These are phyloP conservation scores for Erpetoichthys calabaricus DNA, from an alignment of 2,797 vertebrate genomes.

Conservation along the genomic window DNA sequence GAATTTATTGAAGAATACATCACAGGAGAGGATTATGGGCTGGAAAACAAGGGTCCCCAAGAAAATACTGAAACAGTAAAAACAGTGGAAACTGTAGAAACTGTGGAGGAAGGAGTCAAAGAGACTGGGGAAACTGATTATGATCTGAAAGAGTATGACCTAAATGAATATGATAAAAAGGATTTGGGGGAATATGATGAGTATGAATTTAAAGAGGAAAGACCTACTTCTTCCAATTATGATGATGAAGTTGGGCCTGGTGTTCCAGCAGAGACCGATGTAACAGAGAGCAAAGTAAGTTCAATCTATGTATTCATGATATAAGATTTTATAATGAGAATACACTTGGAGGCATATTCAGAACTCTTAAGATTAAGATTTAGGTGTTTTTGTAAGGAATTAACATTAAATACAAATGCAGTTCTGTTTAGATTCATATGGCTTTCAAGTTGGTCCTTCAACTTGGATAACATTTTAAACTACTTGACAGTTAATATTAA, in stretches of 20 bases:
- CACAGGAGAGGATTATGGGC: slow-evolving; percentile 67
- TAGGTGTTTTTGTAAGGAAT: too few relatives aligned
- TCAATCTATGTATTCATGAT: slow-evolving; percentile 12
- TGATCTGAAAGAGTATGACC: slow-evolving; percentile 49
- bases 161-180: slow-evolving; percentile 62
- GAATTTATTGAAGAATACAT: slow-evolving; percentile 64
- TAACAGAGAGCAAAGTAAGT: slow-evolving; percentile 84
- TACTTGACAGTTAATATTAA: too few relatives aligned
- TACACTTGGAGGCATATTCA: too few relatives aligned
- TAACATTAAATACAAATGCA: too few relatives aligned
- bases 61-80: slow-evolving; percentile 24
- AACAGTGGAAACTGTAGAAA: slow-evolving; percentile 43
- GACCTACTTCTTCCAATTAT: slow-evolving; percentile 43
- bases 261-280: slow-evolving; percentile 84
- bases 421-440: too few relatives aligned
- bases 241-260: slow-evolving; percentile 85
- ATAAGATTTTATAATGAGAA: too few relatives aligned
- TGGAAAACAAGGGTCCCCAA: slow-evolving; percentile 29
- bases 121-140: slow-evolving; percentile 59
- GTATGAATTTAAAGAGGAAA: slow-evolving; percentile 71
- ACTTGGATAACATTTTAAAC: too few relatives aligned
- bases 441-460: too few relatives aligned
- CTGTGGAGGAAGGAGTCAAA: slow-evolving; percentile 34
- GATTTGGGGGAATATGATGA: slow-evolving; percentile 85
- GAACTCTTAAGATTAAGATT: too few relatives aligned